Conservation (phyloP, 2,113 vertebrate genomes). For the Gallinago media region DNA sequence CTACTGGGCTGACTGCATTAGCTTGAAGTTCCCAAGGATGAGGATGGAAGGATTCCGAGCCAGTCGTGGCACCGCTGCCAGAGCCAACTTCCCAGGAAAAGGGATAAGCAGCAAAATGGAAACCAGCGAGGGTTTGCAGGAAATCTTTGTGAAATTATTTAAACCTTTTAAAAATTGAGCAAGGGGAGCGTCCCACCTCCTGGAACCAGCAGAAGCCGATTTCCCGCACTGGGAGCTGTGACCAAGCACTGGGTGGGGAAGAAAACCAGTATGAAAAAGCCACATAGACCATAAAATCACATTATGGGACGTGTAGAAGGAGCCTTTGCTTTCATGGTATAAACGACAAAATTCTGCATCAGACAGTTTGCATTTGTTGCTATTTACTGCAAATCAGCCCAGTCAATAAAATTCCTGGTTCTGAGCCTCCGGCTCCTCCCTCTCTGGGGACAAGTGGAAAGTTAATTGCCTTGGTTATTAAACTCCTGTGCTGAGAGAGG, state of each 20-base stretch:
- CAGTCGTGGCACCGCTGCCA: not conserved
- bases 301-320: accelerated
- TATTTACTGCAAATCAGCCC: not conserved
- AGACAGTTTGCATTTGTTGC: not conserved
- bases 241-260: not conserved
- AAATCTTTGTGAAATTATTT: not conserved
- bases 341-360: not conserved
- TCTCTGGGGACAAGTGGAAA: not conserved
- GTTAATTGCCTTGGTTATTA: not conserved
- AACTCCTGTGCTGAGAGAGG: not conserved
- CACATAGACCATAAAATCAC: not conserved
- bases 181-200: not conserved
- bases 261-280: not conserved
- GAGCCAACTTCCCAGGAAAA: not conserved
- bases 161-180: not conserved
- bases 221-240: not conserved
- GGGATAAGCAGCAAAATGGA: not conserved
- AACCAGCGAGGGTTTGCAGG: not conserved
- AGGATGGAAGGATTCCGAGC: not conserved
- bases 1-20: not conserved
- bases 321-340: not conserved
- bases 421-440: not conserved
- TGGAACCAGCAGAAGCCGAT: not conserved
- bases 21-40: not conserved
- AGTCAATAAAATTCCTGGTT: not conserved